Percentiles rank a stretch among this genome's conserved stretches.
Conservation (phyloP, 2,888 invertebrate genomes). For the Hanleya hanleyi region DNA sequence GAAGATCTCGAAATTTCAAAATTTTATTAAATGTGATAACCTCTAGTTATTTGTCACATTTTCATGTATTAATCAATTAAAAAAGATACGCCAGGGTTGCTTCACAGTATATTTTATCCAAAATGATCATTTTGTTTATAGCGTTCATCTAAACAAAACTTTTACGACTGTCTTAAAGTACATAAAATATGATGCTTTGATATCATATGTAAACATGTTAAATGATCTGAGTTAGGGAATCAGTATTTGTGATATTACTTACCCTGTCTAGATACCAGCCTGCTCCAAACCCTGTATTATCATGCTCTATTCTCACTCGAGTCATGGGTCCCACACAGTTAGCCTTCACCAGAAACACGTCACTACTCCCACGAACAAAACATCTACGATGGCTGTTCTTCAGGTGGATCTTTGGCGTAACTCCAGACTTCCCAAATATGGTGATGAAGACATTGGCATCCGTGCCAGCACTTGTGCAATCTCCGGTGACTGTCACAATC, state of each 20-base stretch:
- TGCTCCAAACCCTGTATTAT: conserved; percentile 70
- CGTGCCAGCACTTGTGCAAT: conserved; percentile 66
- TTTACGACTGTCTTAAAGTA: too few relatives aligned
- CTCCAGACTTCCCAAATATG: conserved; percentile 69
- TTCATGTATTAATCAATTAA: too few relatives aligned
- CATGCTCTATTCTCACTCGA: conserved; percentile 71
- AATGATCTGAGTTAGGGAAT: not conserved
- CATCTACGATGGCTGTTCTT: conserved; percentile 52
- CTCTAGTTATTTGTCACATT: too few relatives aligned
- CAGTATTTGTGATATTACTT: conserved; percentile 34
- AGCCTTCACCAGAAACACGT: conserved; percentile 65
- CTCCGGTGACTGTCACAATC: conserved; percentile 71
- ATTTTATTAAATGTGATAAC: too few relatives aligned
- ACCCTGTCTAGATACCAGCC: conserved; percentile 73
- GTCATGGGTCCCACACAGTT: conserved; percentile 71
- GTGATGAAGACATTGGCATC: conserved; percentile 72
- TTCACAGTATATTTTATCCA: too few relatives aligned
- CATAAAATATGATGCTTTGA: too few relatives aligned
- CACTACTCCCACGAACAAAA: conserved; percentile 62
- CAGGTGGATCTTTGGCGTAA: conserved; percentile 66
- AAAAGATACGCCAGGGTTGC: too few relatives aligned
- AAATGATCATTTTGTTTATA: too few relatives aligned
- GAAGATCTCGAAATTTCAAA: too few relatives aligned
- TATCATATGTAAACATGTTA: not conserved
- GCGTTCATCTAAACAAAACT: too few relatives aligned